These are phyloP conservation scores for Pteromalus puparum DNA, from an alignment of 1,140 invertebrate species.

Conservation along the genomic window DNA sequence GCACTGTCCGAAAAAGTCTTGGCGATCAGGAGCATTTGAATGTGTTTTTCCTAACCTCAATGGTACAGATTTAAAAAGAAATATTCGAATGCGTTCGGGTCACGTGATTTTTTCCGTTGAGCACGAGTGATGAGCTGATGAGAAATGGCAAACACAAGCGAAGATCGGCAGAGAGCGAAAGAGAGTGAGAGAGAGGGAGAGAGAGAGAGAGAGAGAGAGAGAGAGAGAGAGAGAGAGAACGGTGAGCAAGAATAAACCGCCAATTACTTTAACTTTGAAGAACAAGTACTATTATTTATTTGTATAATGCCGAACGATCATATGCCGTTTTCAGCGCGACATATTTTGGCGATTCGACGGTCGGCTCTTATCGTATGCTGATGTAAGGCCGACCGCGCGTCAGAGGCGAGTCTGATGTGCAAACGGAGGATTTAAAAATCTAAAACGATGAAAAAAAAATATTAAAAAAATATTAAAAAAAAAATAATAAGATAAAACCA, in stretches of 20 bases:
- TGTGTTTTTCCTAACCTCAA: not conserved
- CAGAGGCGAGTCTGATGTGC: slow-evolving; percentile 41
- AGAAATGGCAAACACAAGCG: slow-evolving; percentile 49
- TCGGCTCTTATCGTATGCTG: not conserved
- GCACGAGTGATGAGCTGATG: not conserved
- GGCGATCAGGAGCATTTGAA: not conserved
- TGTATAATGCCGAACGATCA: slow-evolving; percentile 71
- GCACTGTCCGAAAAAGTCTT: not conserved
- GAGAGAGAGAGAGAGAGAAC: not conserved
- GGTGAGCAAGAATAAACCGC: slow-evolving; percentile 64
- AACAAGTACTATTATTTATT: slow-evolving; percentile 72
- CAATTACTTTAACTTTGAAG: slow-evolving; percentile 74
- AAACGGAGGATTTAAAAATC: slow-evolving; percentile 54
- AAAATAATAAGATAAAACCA: slow-evolving; percentile 63
- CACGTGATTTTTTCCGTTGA: not conserved
- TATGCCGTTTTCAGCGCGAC: slow-evolving; percentile 48
- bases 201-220: not conserved
- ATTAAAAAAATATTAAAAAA: slow-evolving; percentile 54
- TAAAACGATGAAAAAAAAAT: slow-evolving; percentile 67
- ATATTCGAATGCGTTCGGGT: not conserved
- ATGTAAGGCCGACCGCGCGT: slow-evolving; percentile 42
- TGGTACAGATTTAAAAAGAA: not conserved
- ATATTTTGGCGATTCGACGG: slow-evolving; percentile 61
- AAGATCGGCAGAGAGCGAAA: not conserved
- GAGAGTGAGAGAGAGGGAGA: not conserved